Conservation (phyloP, 2,113 vertebrate genomes). For the Calypte anna region DNA sequence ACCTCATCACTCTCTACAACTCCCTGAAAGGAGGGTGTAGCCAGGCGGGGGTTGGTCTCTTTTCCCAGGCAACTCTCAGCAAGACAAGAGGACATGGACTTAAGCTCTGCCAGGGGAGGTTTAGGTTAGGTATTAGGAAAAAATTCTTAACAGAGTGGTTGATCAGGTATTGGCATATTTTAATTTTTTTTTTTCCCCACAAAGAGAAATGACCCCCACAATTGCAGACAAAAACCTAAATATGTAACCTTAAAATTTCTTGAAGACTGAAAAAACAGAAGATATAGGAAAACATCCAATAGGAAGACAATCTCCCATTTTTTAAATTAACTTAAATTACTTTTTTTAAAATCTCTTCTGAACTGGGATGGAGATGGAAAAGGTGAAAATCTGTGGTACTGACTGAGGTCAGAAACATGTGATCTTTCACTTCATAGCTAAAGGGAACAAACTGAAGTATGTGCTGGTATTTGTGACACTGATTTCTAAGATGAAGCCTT, state of each 20-base stretch:
- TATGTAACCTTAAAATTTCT: not conserved
- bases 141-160: too few relatives aligned
- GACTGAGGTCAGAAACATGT: not conserved
- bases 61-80: too few relatives aligned
- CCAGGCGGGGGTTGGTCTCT: too few relatives aligned
- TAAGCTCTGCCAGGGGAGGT: too few relatives aligned
- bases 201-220: not conserved
- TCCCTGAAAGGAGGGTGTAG: too few relatives aligned
- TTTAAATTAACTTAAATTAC: not conserved
- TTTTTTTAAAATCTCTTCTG: not conserved
- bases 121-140: too few relatives aligned
- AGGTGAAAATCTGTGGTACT: not conserved
- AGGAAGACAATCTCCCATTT: not conserved
- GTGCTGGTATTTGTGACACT: not conserved
- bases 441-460: not conserved
- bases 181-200: not conserved
- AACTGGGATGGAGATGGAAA: not conserved
- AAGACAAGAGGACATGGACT: too few relatives aligned
- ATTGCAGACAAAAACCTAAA: not conserved
- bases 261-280: not conserved
- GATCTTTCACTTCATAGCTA: not conserved
- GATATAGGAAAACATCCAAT: not conserved
- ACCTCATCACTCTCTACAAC: too few relatives aligned
- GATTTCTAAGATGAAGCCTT: not conserved
- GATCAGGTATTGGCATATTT: not conserved